A percentile compares a stretch with the other conserved stretches of the same genome.
Conservation (phyloP, 2,797 vertebrate species). For the Anomalospiza imberbis region DNA sequence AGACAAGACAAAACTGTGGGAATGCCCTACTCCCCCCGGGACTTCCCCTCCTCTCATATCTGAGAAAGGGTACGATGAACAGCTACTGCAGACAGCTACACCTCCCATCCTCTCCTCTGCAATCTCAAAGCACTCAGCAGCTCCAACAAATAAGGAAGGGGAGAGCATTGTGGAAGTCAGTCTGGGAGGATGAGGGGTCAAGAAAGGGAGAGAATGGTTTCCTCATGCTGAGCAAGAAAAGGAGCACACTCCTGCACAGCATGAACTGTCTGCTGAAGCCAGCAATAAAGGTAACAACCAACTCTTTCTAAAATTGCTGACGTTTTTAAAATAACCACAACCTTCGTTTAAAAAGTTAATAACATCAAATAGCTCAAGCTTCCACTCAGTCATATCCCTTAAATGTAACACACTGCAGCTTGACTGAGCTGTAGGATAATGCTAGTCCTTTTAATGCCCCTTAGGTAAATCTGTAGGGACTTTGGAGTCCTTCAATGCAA, state of each 20-base stretch:
- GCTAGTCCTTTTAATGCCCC: constrained; percentile 4
- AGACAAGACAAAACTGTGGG: neutral
- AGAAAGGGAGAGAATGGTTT: neutral
- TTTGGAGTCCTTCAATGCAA: neutral
- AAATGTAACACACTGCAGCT: neutral
- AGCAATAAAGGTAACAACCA: neutral
- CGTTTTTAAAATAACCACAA: neutral
- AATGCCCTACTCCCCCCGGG: neutral
- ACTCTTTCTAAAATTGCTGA: neutral
- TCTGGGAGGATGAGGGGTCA: neutral
- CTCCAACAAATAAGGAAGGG: neutral
- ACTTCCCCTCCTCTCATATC: neutral
- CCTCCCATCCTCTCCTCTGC: neutral
- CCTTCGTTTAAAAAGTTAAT: neutral
- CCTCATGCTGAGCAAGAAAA: neutral
- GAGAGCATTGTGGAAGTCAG: neutral
- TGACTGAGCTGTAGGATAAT: constrained; percentile 17
- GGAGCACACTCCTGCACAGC: neutral
- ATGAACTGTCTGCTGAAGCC: neutral
- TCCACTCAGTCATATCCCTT: neutral
- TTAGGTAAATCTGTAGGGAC: constrained; percentile 27
- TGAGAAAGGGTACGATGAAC: neutral
- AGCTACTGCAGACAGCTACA: neutral
- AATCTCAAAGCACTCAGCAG: neutral
- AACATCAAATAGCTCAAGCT: constrained; percentile 6